phyloP scores from a whole-genome alignment of 2,888 invertebrate species.

The Andricus curvator region DNA sequence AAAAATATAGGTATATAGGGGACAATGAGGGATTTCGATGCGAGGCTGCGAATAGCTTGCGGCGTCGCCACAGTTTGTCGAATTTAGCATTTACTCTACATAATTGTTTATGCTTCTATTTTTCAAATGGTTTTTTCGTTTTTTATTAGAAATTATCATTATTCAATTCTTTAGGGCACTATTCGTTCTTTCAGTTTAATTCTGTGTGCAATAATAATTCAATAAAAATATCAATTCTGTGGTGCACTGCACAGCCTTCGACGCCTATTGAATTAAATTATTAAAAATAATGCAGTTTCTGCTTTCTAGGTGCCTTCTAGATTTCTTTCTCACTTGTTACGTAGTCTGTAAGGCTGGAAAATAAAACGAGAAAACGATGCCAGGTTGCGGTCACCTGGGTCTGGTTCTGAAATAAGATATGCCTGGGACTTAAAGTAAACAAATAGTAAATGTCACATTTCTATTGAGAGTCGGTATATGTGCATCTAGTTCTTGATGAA shows the following conservation, averaged over 20 bases:
- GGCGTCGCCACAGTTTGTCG: background rate
- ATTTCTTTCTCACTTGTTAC: constrained; percentile 49
- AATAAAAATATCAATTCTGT: too few relatives aligned
- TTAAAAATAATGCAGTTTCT: too few relatives aligned
- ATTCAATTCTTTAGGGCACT: too few relatives aligned
- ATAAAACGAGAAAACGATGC: constrained; percentile 74
- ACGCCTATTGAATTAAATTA: too few relatives aligned
- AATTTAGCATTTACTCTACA: too few relatives aligned
- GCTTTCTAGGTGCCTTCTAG: constrained; percentile 54
- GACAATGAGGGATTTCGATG: constrained; percentile 62
- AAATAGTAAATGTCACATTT: constrained; percentile 64
- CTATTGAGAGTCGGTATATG: constrained; percentile 38
- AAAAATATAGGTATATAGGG: constrained; percentile 4
- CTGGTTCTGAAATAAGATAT: constrained; percentile 75
- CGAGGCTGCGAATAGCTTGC: constrained; percentile 58
- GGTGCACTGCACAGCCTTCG: too few relatives aligned
- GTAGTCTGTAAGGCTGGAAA: constrained; percentile 62
- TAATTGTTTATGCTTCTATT: too few relatives aligned
- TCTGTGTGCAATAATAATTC: too few relatives aligned
- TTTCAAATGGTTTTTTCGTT: too few relatives aligned
- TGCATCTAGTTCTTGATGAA: background rate
- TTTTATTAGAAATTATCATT: too few relatives aligned
- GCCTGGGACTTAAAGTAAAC: constrained; percentile 75
- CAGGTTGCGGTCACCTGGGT: constrained; percentile 74
- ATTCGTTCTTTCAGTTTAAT: too few relatives aligned